phyloP scores from a whole-genome alignment of 2,113 vertebrate species.

The Cheirogaleus medius region DNA sequence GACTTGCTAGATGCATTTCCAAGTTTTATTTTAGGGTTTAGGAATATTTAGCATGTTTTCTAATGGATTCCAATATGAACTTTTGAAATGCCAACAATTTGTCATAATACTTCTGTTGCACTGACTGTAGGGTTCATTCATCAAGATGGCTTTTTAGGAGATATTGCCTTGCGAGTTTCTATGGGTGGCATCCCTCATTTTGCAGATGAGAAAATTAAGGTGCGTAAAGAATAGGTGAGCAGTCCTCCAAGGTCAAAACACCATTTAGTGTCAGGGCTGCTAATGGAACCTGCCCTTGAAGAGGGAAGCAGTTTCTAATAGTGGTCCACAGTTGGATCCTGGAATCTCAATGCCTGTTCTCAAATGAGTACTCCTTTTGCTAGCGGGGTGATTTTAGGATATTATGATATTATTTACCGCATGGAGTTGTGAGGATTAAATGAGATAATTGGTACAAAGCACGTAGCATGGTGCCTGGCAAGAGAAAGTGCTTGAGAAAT shows the following conservation, averaged over 20 bases:
- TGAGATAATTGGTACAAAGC: constrained; percentile 49
- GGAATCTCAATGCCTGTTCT: neutral
- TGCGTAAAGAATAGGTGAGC: neutral
- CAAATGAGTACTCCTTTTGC: neutral
- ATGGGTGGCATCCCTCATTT: neutral
- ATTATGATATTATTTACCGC: neutral
- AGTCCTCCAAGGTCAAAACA: neutral
- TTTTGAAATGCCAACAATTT: neutral
- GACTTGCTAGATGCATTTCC: neutral
- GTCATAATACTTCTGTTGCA: neutral
- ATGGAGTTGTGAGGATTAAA: constrained; percentile 27
- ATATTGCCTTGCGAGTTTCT: neutral
- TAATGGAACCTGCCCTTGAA: neutral
- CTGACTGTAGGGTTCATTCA: neutral
- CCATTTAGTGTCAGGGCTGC: too few species aligned
- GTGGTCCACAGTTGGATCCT: neutral
- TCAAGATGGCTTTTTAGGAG: neutral
- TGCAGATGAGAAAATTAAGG: neutral
- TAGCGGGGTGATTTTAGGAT: neutral
- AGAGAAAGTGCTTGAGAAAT: constrained; percentile 41
- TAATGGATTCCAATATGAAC: neutral
- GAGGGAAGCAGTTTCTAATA: neutral
- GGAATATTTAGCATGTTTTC: neutral
- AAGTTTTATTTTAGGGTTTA: neutral
- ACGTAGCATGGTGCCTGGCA: constrained; percentile 24